Evolutionary conservation across 2,888 invertebrate genomes (phyloP), one percentile per base, ranked within the genome.

Genomic region (Acanthopleura granulata): DNA sequence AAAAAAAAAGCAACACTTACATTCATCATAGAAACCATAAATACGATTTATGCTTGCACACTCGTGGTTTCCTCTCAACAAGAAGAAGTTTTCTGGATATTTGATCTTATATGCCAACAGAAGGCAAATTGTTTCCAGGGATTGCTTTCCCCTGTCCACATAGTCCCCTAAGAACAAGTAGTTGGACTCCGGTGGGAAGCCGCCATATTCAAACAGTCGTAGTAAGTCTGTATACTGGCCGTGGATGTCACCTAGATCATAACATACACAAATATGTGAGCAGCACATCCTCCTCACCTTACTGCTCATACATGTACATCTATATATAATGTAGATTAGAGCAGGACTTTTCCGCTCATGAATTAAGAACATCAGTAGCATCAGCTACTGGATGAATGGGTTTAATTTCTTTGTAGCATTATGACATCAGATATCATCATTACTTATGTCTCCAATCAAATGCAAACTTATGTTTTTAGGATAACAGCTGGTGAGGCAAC

Each of bases 81-180:
- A 84, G 83, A 91, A 91, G 81, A 91, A 90, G 82, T 98, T 98
- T 91, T 98, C 97, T 62, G 97, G 97, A 91, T 98, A 98, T 93
- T 98, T 98, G 89, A 98, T 96, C 77, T 86, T 92, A 87, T 92
- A 92, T 22, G 92, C 92, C 73, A 92, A 83, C 25, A 92, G 85
- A 12, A 98, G 93, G 91, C 98, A 98, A 89, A 99, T 99, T 14
- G 98, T 98, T 92, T 99, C 97, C 86, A 98, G 92, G 0, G 97
- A 97, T 90, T 98, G 97, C 91, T 97, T 97, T 84, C 98, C 98
- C 91, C 98, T 88, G 91, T 98, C 98, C 79, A 98, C 98, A 89
- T 98, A 98, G 92, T 98, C 98, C 66, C 98, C 98, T 73, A 98
- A 93, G 92, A 99, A 98, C 85, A 98, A 93, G 92, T 99, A 98